phyloP scores from a whole-genome alignment of 2,113 vertebrate species.

The Brachyhypopomus occidentalis region DNA sequence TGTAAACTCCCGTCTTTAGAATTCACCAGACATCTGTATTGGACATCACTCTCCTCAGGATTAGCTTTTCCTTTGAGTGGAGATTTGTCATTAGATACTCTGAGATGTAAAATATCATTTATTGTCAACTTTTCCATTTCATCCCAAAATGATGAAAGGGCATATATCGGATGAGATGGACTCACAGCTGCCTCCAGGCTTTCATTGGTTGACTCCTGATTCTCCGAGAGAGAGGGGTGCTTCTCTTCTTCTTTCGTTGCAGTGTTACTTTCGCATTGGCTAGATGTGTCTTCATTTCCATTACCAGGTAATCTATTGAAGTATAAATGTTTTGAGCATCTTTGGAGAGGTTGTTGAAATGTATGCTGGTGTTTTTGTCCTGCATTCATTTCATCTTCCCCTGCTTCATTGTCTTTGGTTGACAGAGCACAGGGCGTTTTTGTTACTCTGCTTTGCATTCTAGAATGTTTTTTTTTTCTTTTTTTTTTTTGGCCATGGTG shows the following conservation, averaged over 20 bases:
- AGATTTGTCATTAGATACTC: constrained; percentile 45
- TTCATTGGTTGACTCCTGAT: constrained; percentile 51
- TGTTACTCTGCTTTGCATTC: background rate
- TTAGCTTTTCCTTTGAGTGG: background rate
- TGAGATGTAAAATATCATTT: constrained; percentile 75
- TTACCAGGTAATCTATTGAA: constrained; percentile 11
- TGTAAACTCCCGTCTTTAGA: constrained; percentile 41
- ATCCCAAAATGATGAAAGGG: constrained; percentile 78
- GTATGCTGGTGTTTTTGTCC: background rate
- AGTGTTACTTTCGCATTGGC: background rate
- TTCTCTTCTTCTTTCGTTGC: constrained; percentile 9
- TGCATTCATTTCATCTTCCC: constrained; percentile 10
- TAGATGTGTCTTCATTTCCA: constrained; percentile 14
- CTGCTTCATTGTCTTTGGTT: constrained; percentile 19
- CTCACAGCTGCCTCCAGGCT: constrained; percentile 47
- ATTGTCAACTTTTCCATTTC: constrained; percentile 81
- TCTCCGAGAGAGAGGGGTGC: constrained; percentile 1
- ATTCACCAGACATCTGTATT: constrained; percentile 10
- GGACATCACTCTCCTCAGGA: constrained; percentile 29
- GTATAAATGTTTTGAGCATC: background rate
- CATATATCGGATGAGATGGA: constrained; percentile 63
- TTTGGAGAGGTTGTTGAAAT: constrained; percentile 3
- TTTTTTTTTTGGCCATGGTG: constrained; percentile 64
- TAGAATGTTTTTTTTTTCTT: constrained; percentile 60
- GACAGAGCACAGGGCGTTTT: background rate